A percentile compares a stretch with the other conserved stretches of the same genome.
These are phyloP conservation scores for Metacarcinus magister DNA, from an alignment of 2,888 invertebrate species.

Conservation along the genomic window DNA sequence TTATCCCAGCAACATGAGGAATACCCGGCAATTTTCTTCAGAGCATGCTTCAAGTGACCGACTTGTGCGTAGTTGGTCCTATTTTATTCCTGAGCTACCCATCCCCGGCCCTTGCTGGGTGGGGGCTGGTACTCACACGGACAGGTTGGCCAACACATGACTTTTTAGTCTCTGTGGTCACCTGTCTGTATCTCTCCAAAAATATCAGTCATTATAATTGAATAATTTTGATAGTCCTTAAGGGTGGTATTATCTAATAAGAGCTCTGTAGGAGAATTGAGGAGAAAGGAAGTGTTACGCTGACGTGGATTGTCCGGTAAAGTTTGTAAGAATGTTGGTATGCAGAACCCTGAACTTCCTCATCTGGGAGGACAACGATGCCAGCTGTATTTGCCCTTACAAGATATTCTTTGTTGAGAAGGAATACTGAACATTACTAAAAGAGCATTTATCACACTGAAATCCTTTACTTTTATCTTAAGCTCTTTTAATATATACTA, in stretches of 20 bases:
- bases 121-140: neutral
- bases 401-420: neutral
- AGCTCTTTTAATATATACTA: neutral
- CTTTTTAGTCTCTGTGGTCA: neutral
- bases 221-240: neutral
- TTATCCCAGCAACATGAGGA: conserved; percentile 50
- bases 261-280: neutral
- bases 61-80: conserved; percentile 62
- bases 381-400: conserved; percentile 41
- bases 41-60: conserved; percentile 65
- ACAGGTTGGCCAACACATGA: conserved; percentile 58
- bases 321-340: conserved; percentile 70
- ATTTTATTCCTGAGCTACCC: conserved; percentile 62
- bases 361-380: conserved; percentile 61
- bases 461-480: neutral
- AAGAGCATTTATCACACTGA: neutral
- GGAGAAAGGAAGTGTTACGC: neutral
- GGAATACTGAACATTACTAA: neutral
- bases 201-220: neutral
- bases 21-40: conserved; percentile 53
- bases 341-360: conserved; percentile 72
- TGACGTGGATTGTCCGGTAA: conserved; percentile 46
- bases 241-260: neutral
- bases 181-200: neutral
- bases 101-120: neutral